These are phyloP conservation scores for Nestor notabilis DNA, from an alignment of 2,113 vertebrate species.

Conservation along the genomic window DNA sequence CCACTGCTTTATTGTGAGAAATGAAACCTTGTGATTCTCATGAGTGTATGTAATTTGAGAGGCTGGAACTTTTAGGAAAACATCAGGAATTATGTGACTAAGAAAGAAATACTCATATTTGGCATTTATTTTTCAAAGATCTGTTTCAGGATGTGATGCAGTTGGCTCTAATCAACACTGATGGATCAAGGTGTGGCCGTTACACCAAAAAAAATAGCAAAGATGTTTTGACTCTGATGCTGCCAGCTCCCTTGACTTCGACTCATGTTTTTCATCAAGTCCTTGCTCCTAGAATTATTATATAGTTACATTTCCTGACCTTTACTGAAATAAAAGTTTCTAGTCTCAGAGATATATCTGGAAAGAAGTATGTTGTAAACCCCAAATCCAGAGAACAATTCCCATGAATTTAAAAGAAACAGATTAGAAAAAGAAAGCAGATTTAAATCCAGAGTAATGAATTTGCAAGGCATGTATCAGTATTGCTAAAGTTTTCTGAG, in stretches of 20 bases:
- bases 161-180: neutral
- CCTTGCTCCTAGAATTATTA: neutral
- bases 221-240: neutral
- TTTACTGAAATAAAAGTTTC: neutral
- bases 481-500: neutral
- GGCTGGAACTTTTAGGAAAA: neutral
- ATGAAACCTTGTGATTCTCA: neutral
- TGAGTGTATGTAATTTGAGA: neutral
- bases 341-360: neutral
- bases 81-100: neutral
- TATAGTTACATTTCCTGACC: neutral
- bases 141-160: neutral
- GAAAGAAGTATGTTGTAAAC: neutral
- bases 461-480: neutral
- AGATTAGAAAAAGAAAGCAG: neutral
- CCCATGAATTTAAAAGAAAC: neutral
- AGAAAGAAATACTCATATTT: neutral
- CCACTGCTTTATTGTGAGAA: neutral
- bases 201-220: neutral
- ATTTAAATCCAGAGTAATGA: neutral
- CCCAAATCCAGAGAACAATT: neutral
- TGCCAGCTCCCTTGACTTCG: neutral
- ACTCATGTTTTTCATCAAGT: neutral
- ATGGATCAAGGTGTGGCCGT: neutral
- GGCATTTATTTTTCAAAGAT: neutral